A percentile compares a stretch with the other conserved stretches of the same genome.
These are phyloP conservation scores for Sarcophilus harrisii DNA, from an alignment of 2,797 vertebrate genomes.

Conservation along the genomic window DNA sequence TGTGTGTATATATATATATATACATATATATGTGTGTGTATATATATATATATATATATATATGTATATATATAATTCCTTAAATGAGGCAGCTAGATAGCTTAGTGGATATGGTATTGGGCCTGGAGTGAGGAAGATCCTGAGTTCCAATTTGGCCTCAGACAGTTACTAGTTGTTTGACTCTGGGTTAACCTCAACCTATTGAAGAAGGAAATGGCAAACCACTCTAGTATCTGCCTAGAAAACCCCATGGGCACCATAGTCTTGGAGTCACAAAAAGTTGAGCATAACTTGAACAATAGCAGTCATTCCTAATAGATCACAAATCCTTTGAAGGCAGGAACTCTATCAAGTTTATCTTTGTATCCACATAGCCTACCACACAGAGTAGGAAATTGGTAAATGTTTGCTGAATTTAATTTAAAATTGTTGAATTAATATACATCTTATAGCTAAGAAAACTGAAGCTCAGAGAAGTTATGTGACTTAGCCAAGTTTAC, in stretches of 20 bases:
- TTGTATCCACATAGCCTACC: neutral
- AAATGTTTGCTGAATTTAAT: neutral
- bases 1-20: too few species aligned
- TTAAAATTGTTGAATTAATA: neutral
- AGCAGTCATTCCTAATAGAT: neutral
- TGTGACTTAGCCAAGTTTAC: neutral
- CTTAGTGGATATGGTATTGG: neutral
- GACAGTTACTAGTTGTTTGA: neutral
- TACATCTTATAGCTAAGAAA: neutral
- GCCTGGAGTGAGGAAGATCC: neutral
- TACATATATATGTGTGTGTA: too few species aligned
- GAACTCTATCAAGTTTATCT: neutral
- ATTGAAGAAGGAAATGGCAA: neutral
- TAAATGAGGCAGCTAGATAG: neutral
- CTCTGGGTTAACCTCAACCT: neutral
- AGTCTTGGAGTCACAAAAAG: neutral
- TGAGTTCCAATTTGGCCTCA: neutral
- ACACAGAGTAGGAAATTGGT: neutral
- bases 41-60: too few species aligned
- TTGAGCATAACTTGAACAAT: neutral
- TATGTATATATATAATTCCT: neutral
- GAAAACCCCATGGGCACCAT: neutral
- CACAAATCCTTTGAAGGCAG: neutral
- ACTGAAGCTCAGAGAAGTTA: neutral
- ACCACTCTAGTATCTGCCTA: neutral